Base-by-base conservation (phyloP, 1,140 invertebrate species). In the Microplitis mediator region DNA sequence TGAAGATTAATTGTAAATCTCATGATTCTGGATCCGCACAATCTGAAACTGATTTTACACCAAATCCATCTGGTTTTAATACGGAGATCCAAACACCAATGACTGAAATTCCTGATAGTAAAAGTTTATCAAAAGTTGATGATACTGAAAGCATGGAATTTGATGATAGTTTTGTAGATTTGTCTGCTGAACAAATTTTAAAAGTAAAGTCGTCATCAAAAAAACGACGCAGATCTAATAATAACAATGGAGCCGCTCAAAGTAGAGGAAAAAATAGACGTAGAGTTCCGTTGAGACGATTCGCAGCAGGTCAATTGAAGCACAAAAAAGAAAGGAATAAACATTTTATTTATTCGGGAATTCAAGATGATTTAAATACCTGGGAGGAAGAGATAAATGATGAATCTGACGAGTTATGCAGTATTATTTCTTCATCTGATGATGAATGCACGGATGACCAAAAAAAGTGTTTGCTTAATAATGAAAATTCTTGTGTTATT, bases 301-400 rank as follows among this genome's bases (percentile, higher is more conserved):
- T 79, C 4, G 82, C 81, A 0, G 79, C 83, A 0, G 82, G 82
- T 52, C 82, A 84, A 71, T 78, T 72, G 2, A 72, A 80, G 39
- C 80, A 81, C 16, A 75, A 78, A 14, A 82, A 79, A 51, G 78
- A 84, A 70, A 73, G 74, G 11, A 77, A 50, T 1, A 78, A 78
- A 50, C 75, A 78, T 31, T 69, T 76, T 35, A 64, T 81, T 63
- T 66, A 51, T 14, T 71, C 74, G 5, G 77, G 77, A 45, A 79
- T 83, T 58, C 68, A 78, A 62, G 74, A 74, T 13, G 82, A 84
- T 60, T 61, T 81, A 4, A 70, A 77, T 45, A 73, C 34, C 11
- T 80, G 77, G 78, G 76, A 81, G 74, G 76, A 78, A 8, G 76
- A 78, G 3, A 16, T 67, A 5, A 58, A 69, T 39, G 52, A 70